phyloP scores from a whole-genome alignment of 2,888 invertebrate species.

The Parapristionchus giblindavisi region DNA sequence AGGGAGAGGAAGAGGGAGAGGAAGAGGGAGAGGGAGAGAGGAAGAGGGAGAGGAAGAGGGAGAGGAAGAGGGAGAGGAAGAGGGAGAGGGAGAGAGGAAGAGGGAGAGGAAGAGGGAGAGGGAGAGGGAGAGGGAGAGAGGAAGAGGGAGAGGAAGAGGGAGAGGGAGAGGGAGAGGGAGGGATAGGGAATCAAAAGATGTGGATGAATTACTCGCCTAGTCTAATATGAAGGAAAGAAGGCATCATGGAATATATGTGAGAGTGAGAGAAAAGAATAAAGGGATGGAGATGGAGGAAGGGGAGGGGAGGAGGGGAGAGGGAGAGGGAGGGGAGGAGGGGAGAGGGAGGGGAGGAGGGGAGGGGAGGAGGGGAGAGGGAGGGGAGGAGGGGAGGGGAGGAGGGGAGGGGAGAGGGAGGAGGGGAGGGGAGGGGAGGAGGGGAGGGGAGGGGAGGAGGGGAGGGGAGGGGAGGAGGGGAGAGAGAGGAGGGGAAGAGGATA shows the following conservation, averaged over 20 bases:
- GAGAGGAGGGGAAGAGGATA: background rate
- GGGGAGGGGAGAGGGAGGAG: slow-evolving; percentile 35
- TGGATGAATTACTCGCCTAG: slow-evolving; percentile 29
- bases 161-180: background rate
- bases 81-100: slow-evolving; percentile 15
- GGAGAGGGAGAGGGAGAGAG: background rate
- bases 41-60: slow-evolving; percentile 4
- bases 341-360: background rate
- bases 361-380: background rate
- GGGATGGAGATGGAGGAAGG: slow-evolving; percentile 24
- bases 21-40: background rate
- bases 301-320: background rate
- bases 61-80: background rate
- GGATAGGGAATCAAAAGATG: background rate
- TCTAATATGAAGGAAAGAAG: slow-evolving; percentile 23
- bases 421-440: slow-evolving; percentile 25
- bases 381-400: background rate
- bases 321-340: background rate
- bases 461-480: background rate
- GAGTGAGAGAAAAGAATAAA: slow-evolving; percentile 35
- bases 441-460: background rate
- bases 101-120: background rate
- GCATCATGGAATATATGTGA: slow-evolving; percentile 37
- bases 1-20: slow-evolving; percentile 15
- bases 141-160: background rate